Percentiles rank a stretch among this genome's conserved stretches.
These are phyloP conservation scores for Hyperopisus bebe DNA, from an alignment of 2,113 vertebrate genomes.

Conservation along the genomic window DNA sequence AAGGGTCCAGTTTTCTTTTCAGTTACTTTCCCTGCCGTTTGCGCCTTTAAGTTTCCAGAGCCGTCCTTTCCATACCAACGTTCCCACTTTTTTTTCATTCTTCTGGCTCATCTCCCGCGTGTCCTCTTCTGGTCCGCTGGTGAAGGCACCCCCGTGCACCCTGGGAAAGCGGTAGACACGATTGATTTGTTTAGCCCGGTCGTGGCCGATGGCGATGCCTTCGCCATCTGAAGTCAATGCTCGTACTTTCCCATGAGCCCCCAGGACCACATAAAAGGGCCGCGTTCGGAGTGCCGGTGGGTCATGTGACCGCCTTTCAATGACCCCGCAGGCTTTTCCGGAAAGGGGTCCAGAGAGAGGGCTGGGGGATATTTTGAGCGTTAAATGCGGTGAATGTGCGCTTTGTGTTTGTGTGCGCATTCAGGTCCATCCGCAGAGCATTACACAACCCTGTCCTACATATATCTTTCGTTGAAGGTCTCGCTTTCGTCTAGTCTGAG, in stretches of 20 bases:
- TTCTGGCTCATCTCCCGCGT: background rate
- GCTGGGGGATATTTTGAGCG: background rate
- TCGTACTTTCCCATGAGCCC: constrained; percentile 23
- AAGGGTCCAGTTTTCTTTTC: background rate
- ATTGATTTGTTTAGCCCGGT: background rate
- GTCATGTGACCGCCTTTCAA: background rate
- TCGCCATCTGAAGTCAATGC: background rate
- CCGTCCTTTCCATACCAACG: background rate
- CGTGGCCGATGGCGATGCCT: background rate
- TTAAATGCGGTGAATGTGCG: background rate
- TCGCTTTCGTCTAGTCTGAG: background rate
- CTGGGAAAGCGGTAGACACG: background rate
- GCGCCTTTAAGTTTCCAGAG: background rate
- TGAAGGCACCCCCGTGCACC: background rate
- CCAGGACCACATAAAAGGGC: constrained; percentile 21
- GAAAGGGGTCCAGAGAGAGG: background rate
- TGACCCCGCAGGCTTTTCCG: background rate
- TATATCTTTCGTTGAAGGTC: background rate
- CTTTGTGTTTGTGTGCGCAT: background rate
- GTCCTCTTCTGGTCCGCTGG: background rate
- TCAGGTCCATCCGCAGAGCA: background rate
- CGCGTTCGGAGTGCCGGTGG: constrained; percentile 4
- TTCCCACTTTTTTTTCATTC: too few species aligned
- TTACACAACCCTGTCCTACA: background rate
- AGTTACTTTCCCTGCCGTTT: background rate